These are phyloP conservation scores for Micronycteris hirsuta DNA, from an alignment of 2,113 vertebrate species.

Conservation along the genomic window DNA sequence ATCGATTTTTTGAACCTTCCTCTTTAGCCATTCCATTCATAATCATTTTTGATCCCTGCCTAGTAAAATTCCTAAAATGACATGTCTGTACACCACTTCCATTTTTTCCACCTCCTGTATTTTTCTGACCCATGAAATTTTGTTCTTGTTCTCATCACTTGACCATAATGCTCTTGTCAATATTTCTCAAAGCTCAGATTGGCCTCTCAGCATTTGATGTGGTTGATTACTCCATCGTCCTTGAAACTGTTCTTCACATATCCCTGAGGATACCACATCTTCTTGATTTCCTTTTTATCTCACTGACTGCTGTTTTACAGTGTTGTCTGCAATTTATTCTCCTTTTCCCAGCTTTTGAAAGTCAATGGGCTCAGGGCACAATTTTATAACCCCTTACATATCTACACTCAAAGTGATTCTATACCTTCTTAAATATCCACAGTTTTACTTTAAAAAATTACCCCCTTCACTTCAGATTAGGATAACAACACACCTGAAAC, in stretches of 20 bases:
- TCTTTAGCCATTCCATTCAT: neutral
- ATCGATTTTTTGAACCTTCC: neutral
- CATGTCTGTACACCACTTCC: rapidly evolving
- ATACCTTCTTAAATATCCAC: neutral
- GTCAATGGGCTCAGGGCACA: neutral
- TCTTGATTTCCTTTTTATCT: neutral
- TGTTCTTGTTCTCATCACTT: neutral
- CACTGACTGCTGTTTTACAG: neutral
- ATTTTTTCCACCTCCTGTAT: neutral
- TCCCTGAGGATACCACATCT: neutral
- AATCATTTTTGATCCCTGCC: neutral
- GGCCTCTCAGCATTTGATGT: neutral
- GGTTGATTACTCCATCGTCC: neutral
- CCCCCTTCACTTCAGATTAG: neutral
- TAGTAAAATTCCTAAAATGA: neutral
- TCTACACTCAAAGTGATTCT: neutral
- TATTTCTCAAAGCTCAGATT: neutral
- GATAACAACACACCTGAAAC: neutral
- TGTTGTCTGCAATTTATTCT: neutral
- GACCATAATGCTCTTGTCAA: neutral
- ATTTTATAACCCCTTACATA: neutral
- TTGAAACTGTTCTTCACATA: neutral
- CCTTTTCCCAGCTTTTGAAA: neutral
- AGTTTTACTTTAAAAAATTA: neutral
- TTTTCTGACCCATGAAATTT: neutral